These are phyloP conservation scores for Montipora sp. DNA, from an alignment of 64 coral and sea anemone genomes.

Conservation along the genomic window DNA sequence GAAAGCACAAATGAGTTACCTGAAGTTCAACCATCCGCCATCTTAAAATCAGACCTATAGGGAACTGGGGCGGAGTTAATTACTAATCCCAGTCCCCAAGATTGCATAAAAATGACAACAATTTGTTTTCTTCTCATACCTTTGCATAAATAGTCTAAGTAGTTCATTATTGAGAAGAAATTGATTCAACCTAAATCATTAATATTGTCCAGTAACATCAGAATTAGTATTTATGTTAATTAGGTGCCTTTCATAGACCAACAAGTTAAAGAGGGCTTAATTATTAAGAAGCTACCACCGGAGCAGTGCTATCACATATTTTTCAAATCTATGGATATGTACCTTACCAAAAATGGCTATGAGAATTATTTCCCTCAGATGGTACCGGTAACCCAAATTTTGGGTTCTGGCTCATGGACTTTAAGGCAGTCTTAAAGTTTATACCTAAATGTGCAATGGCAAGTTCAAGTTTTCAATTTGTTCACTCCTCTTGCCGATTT, in stretches of 20 bases:
- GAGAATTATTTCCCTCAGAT: not conserved
- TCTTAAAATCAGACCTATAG: constrained; percentile 4
- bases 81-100: constrained; percentile 2
- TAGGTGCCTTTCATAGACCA: not conserved
- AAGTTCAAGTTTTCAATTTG: no score
- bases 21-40: constrained; percentile 2
- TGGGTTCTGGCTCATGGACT: not conserved
- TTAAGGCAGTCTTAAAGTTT: no score
- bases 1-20: constrained; percentile 4
- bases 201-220: constrained; percentile 9
- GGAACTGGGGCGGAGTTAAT: constrained; percentile 4
- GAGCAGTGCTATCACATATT: not conserved
- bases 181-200: not conserved
- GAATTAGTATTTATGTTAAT: not conserved
- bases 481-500: no score
- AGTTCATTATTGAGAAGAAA: not conserved
- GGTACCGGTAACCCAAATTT: not conserved
- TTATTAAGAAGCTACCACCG: not conserved
- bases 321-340: not conserved
- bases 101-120: not conserved
- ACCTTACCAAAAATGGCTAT: not conserved
- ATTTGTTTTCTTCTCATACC: not conserved
- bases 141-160: not conserved
- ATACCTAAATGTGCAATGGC: no score
- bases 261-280: constrained; percentile 12